Base-by-base conservation (phyloP, 2,888 invertebrate species). In the Microctonus aethiopoides region DNA sequence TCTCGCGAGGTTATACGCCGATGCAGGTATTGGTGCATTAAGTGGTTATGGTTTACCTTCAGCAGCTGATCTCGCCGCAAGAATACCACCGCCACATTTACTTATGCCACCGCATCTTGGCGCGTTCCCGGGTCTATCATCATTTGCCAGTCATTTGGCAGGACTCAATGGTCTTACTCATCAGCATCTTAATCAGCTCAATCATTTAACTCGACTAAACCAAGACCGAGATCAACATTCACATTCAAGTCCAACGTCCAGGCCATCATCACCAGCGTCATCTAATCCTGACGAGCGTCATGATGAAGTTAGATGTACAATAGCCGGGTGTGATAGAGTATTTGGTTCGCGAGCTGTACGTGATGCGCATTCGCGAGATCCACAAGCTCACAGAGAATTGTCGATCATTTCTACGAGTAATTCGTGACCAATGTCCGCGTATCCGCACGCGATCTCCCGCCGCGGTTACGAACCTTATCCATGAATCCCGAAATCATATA, bases 341-440 rank as follows among this genome's bases (percentile, higher is more conserved):
- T 95, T 95, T 87, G 91, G 93, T 72, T 94, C 94, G 11, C 89
- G 92, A 77, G 93, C 94, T 74, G 92, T 92, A 76, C 89, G 95
- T 72, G 94, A 94, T 83, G 89, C 91, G 61, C 95, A 95, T 86
- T 91, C 92, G 71, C 80, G 85, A 29, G 86, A 86, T 73, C 85
- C 82, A 0, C 86, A 85, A 72, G 85, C 86, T 11, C 86, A 86
- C 64, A 77, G 85, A 61, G 85, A 86, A 54, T 73, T 83, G 32
- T 74, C 81, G 63, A 76, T 81, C 60, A 73, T 84, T 41, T 81
- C 86, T 62, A 80, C 76, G 71, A 81, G 78, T 75, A 80, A 79
- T 72, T 85, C 85, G 85, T 86, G 86, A 86, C 86, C 84, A 78
- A 77, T 79, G 75, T 77, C 79, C 64, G 79, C 78, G 73, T 78